These are phyloP conservation scores for Tauraco hartlaubi DNA, from an alignment of 2,797 vertebrate genomes.

Conservation along the genomic window DNA sequence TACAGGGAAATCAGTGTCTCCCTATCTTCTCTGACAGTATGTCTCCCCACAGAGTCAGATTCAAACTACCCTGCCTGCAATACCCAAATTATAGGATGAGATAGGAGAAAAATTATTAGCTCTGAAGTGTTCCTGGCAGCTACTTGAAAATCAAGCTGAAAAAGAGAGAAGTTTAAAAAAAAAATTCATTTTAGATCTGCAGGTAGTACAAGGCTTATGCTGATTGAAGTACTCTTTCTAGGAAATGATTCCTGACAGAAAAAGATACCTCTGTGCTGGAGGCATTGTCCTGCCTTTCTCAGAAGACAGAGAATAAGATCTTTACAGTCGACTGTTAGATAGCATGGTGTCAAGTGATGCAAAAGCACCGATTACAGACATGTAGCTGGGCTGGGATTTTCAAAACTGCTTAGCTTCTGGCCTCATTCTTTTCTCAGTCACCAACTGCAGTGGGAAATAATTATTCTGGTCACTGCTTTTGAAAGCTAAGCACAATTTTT, in stretches of 20 bases:
- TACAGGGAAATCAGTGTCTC: background rate
- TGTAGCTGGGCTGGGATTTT: constrained; percentile 9
- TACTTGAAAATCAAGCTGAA: background rate
- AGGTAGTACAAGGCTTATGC: background rate
- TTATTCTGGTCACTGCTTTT: constrained; percentile 31
- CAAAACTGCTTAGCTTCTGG: background rate
- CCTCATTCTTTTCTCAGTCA: constrained; percentile 13
- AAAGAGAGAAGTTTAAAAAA: background rate
- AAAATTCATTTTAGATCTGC: background rate
- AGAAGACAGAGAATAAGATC: background rate
- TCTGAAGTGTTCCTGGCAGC: background rate
- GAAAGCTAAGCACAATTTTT: constrained; percentile 10
- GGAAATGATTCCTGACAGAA: constrained; percentile 21
- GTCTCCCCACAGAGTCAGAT: background rate
- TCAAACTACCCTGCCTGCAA: background rate
- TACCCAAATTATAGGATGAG: background rate
- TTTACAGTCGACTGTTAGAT: background rate
- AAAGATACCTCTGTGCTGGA: background rate
- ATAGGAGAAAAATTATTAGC: background rate
- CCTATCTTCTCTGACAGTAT: background rate
- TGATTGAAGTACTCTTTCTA: constrained; percentile 23
- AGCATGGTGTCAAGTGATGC: background rate
- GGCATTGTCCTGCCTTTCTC: background rate
- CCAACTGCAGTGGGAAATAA: background rate
- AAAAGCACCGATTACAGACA: background rate